Percentiles rank a stretch among this genome's conserved stretches.
phyloP scores from a whole-genome alignment of 2,888 invertebrate genomes.

The Caenorhabditis becei region DNA sequence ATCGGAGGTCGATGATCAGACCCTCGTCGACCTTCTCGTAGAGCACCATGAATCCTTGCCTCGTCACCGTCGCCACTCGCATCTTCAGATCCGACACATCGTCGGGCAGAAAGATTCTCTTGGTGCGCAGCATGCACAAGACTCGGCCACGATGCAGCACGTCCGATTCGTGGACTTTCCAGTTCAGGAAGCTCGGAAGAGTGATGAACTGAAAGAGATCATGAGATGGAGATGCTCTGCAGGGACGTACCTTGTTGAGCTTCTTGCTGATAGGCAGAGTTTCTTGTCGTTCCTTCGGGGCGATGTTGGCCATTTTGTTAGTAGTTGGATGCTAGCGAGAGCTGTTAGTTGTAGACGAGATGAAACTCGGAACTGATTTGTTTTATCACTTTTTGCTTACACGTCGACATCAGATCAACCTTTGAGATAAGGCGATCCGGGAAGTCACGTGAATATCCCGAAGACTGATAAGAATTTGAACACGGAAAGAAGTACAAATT shows the following conservation, averaged over 20 bases:
- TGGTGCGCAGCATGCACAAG: conserved; percentile 44
- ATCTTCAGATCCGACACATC: conserved; percentile 46
- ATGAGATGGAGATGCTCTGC: neutral
- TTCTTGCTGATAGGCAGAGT: conserved; percentile 37
- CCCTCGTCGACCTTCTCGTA: conserved; percentile 52
- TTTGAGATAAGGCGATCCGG: neutral
- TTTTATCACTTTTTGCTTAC: neutral
- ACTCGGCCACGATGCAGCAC: conserved; percentile 47
- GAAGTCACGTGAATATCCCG: neutral
- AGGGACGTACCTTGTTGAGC: conserved; percentile 39
- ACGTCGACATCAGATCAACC: conserved; percentile 24
- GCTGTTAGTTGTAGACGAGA: conserved; percentile 20
- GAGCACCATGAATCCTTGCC: conserved; percentile 49
- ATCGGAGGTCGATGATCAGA: conserved; percentile 44
- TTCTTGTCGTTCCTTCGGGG: conserved; percentile 21
- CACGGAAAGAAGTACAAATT: too few relatives aligned
- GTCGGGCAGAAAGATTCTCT: conserved; percentile 42
- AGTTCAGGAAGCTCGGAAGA: conserved; percentile 39
- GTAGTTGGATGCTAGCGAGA: conserved; percentile 9
- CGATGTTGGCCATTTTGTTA: conserved; percentile 34
- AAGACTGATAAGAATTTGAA: too few relatives aligned
- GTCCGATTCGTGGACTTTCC: conserved; percentile 46
- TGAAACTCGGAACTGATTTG: conserved; percentile 40
- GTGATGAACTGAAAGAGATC: conserved; percentile 46
- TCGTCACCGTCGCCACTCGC: conserved; percentile 49